Conservation (phyloP, 1,140 invertebrate genomes). For the Cheumatopsyche charites region DNA sequence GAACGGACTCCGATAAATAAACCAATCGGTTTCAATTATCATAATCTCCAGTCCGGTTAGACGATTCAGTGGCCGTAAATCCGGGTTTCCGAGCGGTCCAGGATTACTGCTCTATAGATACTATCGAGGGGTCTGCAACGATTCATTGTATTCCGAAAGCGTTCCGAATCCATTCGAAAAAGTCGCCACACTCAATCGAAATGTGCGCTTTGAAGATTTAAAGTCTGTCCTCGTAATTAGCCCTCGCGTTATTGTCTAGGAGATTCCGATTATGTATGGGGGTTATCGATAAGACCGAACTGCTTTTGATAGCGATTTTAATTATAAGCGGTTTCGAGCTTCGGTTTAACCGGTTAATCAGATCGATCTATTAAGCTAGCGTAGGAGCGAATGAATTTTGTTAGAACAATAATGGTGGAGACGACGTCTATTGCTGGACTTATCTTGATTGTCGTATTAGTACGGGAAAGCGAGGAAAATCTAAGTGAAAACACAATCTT, state of each 20-base stretch:
- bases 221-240: not conserved
- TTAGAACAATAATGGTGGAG: slow-evolving; percentile 9
- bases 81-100: slow-evolving; percentile 10
- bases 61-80: slow-evolving; percentile 20
- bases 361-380: slow-evolving; percentile 7
- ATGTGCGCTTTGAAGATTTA: not conserved
- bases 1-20: slow-evolving; percentile 12
- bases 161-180: slow-evolving; percentile 16
- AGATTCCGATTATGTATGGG: not conserved
- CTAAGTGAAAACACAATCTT: slow-evolving; percentile 4
- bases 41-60: slow-evolving; percentile 15
- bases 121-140: slow-evolving; percentile 1
- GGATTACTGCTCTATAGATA: slow-evolving; percentile 20
- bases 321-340: slow-evolving; percentile 13
- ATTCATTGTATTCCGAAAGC: slow-evolving; percentile 18
- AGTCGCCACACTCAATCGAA: not conserved
- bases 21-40: slow-evolving; percentile 26
- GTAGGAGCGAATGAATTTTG: not conserved
- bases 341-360: not conserved
- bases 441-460: slow-evolving; percentile 19
- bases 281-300: not conserved
- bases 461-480: not conserved
- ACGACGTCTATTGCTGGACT: slow-evolving; percentile 2
- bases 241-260: not conserved
- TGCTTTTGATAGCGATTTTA: not conserved